phyloP scores from a whole-genome alignment of 2,888 invertebrate species.

The Listrodromus nycthemerus region DNA sequence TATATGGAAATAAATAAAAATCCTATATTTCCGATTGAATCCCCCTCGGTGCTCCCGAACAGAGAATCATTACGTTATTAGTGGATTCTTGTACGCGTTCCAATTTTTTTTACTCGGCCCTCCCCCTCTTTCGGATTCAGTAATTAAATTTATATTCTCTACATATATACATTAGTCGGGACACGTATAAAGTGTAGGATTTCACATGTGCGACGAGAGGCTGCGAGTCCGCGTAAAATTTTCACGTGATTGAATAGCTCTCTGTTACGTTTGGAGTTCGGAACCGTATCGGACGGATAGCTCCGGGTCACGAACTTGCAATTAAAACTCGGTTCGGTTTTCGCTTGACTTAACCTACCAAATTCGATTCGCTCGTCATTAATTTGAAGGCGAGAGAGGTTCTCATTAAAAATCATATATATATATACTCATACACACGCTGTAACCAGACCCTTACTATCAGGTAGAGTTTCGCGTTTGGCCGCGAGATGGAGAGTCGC shows the following conservation, averaged over 20 bases:
- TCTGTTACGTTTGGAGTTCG: slow-evolving; percentile 26
- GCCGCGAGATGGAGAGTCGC: no score
- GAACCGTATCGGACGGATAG: slow-evolving; percentile 34
- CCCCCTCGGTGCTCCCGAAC: slow-evolving; percentile 45
- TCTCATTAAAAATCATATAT: slow-evolving; percentile 16
- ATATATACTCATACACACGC: background rate
- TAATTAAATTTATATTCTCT: slow-evolving; percentile 70
- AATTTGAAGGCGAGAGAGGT: slow-evolving; percentile 10
- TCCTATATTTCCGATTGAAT: slow-evolving; percentile 22
- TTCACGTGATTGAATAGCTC: slow-evolving; percentile 44
- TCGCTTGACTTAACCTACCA: slow-evolving; percentile 38
- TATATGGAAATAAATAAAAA: slow-evolving; percentile 21
- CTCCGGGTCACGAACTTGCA: slow-evolving; percentile 48
- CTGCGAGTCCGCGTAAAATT: slow-evolving; percentile 35
- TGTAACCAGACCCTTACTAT: background rate
- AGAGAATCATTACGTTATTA: slow-evolving; percentile 64
- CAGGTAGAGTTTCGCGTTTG: no score
- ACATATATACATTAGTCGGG: slow-evolving; percentile 54
- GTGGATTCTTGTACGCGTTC: slow-evolving; percentile 40
- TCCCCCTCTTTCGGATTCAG: slow-evolving; percentile 28
- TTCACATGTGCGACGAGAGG: slow-evolving; percentile 42
- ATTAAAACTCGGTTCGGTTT: slow-evolving; percentile 61
- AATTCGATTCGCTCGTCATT: slow-evolving; percentile 51
- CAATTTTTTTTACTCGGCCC: slow-evolving; percentile 18
- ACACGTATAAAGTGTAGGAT: slow-evolving; percentile 29